Base-by-base conservation (phyloP, 2,113 vertebrate genomes). In the Conger conger region DNA sequence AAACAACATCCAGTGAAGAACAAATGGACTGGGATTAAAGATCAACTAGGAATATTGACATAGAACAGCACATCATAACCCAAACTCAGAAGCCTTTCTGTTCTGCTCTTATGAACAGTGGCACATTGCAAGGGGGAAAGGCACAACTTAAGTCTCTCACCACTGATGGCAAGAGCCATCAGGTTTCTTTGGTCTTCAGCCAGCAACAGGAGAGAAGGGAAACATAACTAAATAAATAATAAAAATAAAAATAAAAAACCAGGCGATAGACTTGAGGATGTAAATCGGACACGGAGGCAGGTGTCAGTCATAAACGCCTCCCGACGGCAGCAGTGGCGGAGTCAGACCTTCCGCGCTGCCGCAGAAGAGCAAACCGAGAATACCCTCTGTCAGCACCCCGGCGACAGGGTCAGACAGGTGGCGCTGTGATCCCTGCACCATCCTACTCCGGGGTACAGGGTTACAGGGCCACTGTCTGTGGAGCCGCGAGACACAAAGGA, bases 351-450 rank as follows among this genome's bases (percentile, higher is more conserved):
- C 57, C 57, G 4, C 20, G 18, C 23, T 63, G 57, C 7, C 1
- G 68, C 20, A 33, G 68, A 73, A 73, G 27, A 73, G 68, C 33
- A 73, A 73, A 73, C 80, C 4, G 30, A 50, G 45, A 36, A 57
- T 17, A 27, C n/a, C 82, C 82, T 73, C 60, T 45, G 60, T 83
- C 82, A 76, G 27, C n/a, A n/a, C 37, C 40, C n/a, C 38, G 4
- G 16, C 30, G n/a, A 83, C 63, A 23, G 73, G 63, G 60, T 40
- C 60, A 42, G 60, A 38, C 82, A 76, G 82, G 82, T 18, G 36
- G 82, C 60, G 37, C 79, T 30, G 60, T n/a, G 40, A 76, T 33
- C 17, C 42, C 68, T 17, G 60, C 60, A 23, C 82, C 60, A 33
- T 73, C 68, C 7, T 3, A 20, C 57, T 6, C 9, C 33, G 68